These are phyloP conservation scores for Gorsachius magnificus DNA, from an alignment of 2,797 vertebrate genomes.

Conservation along the genomic window DNA sequence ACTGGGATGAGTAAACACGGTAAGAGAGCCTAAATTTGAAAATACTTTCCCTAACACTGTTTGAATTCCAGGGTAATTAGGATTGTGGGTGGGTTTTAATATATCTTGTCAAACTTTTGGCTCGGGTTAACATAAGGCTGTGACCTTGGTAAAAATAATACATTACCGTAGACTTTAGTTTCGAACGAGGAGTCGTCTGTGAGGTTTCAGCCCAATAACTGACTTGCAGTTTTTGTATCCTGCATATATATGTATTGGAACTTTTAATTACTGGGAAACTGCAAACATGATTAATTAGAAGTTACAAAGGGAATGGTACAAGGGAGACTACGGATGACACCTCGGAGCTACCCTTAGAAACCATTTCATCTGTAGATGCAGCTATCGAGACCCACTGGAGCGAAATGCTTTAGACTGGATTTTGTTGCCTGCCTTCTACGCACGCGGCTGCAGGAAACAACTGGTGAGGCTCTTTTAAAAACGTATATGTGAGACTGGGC, in stretches of 20 bases:
- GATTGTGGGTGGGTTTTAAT: not conserved
- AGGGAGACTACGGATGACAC: not conserved
- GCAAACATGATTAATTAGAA: not conserved
- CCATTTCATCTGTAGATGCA: not conserved
- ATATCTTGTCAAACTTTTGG: not conserved
- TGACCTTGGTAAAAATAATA: not conserved
- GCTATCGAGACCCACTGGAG: not conserved
- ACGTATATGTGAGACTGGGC: not conserved
- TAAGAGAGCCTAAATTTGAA: not conserved
- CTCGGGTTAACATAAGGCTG: not conserved
- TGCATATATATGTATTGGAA: not conserved
- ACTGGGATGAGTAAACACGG: not conserved
- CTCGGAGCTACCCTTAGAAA: not conserved
- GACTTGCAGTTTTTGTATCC: not conserved
- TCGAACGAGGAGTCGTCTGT: not conserved
- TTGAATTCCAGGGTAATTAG: not conserved
- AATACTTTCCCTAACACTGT: not conserved
- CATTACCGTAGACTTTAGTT: not conserved
- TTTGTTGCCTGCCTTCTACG: not conserved
- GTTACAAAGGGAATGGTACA: not conserved
- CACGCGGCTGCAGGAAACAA: not conserved
- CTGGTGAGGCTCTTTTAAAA: not conserved
- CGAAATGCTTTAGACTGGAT: not conserved
- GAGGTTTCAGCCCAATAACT: not conserved
- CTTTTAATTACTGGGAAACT: not conserved